A percentile compares a stretch with the other conserved stretches of the same genome.
Evolutionary conservation across 2,113 vertebrate genomes (phyloP).

Genomic region (Reinhardtius hippoglossoides): DNA sequence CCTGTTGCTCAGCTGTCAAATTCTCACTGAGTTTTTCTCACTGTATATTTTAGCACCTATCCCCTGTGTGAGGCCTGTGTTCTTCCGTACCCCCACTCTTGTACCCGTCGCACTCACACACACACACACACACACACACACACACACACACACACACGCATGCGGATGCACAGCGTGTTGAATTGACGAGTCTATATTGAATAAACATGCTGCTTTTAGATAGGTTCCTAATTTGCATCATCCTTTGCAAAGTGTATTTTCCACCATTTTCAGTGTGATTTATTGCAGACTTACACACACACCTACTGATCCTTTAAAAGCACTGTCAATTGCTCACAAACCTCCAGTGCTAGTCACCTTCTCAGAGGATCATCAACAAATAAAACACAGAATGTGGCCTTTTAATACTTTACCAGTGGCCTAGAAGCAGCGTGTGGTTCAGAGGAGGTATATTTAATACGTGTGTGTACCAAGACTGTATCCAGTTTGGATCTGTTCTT

Average conservation of each 20-base stretch:
- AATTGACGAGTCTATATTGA: slow-evolving; percentile 52
- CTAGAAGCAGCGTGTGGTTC: not conserved
- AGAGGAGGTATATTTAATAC: not conserved
- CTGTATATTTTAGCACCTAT: slow-evolving; percentile 85
- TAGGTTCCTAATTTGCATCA: slow-evolving; percentile 56
- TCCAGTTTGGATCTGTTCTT: not conserved
- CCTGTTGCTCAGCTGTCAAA: slow-evolving; percentile 74
- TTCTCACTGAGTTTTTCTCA: slow-evolving; percentile 76
- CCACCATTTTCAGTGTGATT: slow-evolving; percentile 58
- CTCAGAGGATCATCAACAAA: slow-evolving; percentile 32
- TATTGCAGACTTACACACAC: slow-evolving; percentile 48
- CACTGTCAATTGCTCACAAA: slow-evolving; percentile 61
- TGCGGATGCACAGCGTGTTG: slow-evolving; percentile 17
- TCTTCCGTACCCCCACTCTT: slow-evolving; percentile 55
- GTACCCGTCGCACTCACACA: not conserved
- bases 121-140: slow-evolving; percentile 21
- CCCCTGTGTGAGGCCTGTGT: slow-evolving; percentile 60
- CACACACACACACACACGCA: slow-evolving; percentile 18
- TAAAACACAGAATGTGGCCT: slow-evolving; percentile 22
- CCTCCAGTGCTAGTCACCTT: slow-evolving; percentile 20
- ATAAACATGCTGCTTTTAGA: slow-evolving; percentile 65
- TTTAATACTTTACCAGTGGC: slow-evolving; percentile 28
- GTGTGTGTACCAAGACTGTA: too few relatives aligned
- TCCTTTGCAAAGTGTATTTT: slow-evolving; percentile 55
- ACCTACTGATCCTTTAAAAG: slow-evolving; percentile 66